Evolutionary conservation across 2,888 invertebrate genomes (phyloP), one percentile per base, ranked within the genome.

Genomic region (Esperia sulphurella): DNA sequence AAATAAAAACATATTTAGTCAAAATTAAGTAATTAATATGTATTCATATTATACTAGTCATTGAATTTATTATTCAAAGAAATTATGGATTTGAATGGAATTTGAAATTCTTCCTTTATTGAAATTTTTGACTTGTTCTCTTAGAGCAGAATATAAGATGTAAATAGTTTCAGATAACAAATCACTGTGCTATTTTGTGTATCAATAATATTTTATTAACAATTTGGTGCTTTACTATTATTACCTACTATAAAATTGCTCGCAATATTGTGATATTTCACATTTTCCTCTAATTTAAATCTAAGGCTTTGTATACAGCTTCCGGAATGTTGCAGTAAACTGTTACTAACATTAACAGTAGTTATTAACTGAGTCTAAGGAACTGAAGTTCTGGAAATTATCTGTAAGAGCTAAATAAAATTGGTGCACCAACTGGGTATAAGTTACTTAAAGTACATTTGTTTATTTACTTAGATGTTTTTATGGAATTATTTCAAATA

Each of bases 251-350:
- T 66, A 70, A 70, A 69, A 70, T 68, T 70, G 77, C 79, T 81
- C 72, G 84, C 79, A 79, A 81, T 71, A 75, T 80, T 79, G 80
- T 79, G 78, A 83, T 83, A 79, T 69, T 74, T 79, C 71, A 77
- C 75, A 69, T 61, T 73, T 74, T 74, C 61, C 62, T 69, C 71
- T 72, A 69, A 72, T 73, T 68, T 73, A 69, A 72, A 67, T 61
- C 59, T 81, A 83, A 82, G 79, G 88, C 88, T 87, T 88, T 89
- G 89, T 89, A 88, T 71, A 88, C 85, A 88, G 89, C 89, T 88
- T 87, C 71, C 87, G 89, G 89, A 89, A 86, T 89, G 89, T 89
- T 88, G 79, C 76, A 81, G 77, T 83, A 76, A 81, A 83, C 79
- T 80, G 78, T 79, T 79, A 87, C 83, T 88, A 89, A 88, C 85